phyloP scores from a whole-genome alignment of 2,888 invertebrate genomes.

The Chrysomela aeneicollis region DNA sequence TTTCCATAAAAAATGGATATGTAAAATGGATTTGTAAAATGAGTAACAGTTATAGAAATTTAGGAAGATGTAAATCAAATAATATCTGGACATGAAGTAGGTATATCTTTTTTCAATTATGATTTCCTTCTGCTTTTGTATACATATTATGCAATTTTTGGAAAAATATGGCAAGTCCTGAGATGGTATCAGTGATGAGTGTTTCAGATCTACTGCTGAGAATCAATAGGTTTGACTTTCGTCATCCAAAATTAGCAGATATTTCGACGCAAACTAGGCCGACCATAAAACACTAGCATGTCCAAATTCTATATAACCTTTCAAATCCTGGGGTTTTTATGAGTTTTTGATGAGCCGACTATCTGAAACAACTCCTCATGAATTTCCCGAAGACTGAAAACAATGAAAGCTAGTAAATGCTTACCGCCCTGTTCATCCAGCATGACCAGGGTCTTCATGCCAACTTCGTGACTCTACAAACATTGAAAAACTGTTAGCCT shows the following conservation, averaged over 20 bases:
- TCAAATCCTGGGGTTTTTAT: neutral
- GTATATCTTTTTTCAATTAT: too few species aligned
- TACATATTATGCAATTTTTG: neutral
- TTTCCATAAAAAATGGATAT: too few species aligned
- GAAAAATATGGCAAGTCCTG: neutral
- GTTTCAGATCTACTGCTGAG: slow-evolving; percentile 17
- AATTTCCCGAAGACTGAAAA: slow-evolving; percentile 32
- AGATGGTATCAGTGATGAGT: slow-evolving; percentile 2
- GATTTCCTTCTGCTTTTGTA: slow-evolving; percentile 6
- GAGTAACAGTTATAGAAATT: too few species aligned
- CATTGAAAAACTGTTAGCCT: slow-evolving; percentile 56
- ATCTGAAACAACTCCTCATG: slow-evolving; percentile 17
- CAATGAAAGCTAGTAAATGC: slow-evolving; percentile 66
- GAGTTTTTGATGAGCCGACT: slow-evolving; percentile 4
- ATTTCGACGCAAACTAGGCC: neutral
- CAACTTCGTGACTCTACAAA: slow-evolving; percentile 99
- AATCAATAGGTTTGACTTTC: neutral
- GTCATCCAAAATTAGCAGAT: slow-evolving; percentile 8
- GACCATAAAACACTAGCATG: too few species aligned
- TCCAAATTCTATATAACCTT: neutral
- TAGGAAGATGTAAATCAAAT: too few species aligned
- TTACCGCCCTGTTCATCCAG: slow-evolving; percentile 99
- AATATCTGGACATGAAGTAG: too few species aligned
- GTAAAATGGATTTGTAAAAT: too few species aligned
- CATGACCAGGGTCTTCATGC: slow-evolving; percentile 99